Evolutionary conservation across 2,888 invertebrate species (phyloP), one percentile per base, ranked within the genome.

Genomic region (Subacronicta megacephala): DNA sequence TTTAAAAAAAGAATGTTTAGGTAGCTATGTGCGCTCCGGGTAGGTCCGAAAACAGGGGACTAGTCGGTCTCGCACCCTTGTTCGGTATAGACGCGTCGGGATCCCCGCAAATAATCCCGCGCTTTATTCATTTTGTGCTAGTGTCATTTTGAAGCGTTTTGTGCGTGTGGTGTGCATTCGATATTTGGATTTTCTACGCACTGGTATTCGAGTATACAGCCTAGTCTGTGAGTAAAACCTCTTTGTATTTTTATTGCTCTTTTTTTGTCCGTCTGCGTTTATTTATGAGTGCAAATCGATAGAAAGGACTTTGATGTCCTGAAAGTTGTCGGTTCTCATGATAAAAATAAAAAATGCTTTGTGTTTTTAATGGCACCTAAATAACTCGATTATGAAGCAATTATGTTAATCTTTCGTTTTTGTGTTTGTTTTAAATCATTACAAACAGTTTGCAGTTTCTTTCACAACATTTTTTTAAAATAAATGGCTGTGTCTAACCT

Each of bases 131-230:
- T 54, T 44, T 55, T 67, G 65, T 76, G 57, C 45, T 55, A 56
- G 75, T 76, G 74, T 47, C 38, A 56, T 63, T 64, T 62, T 47
- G 54, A 64, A 68, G 63, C 65, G 53, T 63, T 57, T 58, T 61
- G 61, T 72, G 65, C 47, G 53, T 70, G 71, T 77, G 17, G 36
- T 70, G 62, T 62, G 51, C 59, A 50, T 67, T 51, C 46, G 54
- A 53, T 51, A 42, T 65, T 77, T 77, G 77, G 75, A 77, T 77
- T 75, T 69, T 56, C 53, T 54, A 53, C 45, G 54, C 53, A 44
- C 49, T n/a, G 31, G 62, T 20, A 23, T 49, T 33, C 50, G 7
- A 46, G 16, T 47, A 38, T 58, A 53, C 55, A 56, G 52, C 56
- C 26, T 51, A 53, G 9, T 42, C 56, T 58, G 75, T 75, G 62